Percentiles rank a stretch among this genome's conserved stretches.
Evolutionary conservation across 2,113 vertebrate species (phyloP).

Genomic region (Pao palembangensis): DNA sequence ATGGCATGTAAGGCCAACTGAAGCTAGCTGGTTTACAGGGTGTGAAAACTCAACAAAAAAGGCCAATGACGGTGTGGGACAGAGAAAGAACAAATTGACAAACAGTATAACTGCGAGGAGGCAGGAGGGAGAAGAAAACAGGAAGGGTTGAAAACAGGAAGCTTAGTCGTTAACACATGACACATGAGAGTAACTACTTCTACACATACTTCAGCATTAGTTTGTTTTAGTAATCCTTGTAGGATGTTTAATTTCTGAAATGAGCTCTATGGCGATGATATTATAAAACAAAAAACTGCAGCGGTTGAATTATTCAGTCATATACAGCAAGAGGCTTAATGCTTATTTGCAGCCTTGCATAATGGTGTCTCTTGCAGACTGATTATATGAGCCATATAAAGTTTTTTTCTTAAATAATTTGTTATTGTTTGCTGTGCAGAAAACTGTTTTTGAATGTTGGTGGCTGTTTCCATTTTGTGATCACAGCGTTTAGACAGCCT

Average conservation of each 20-base stretch:
- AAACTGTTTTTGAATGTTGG: conserved; percentile 8
- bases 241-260: no score
- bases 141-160: conserved; percentile 47
- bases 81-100: conserved; percentile 3
- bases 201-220: neutral
- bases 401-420: neutral
- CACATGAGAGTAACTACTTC: neutral
- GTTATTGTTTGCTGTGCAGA: neutral
- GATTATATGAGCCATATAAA: no score
- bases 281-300: no score
- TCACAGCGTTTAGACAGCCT: no score
- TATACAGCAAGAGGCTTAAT: no score
- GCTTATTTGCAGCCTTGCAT: no score
- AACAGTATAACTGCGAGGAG: neutral
- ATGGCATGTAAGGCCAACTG: conserved; percentile 8
- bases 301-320: no score
- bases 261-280: no score
- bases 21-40: conserved; percentile 5
- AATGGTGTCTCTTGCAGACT: no score
- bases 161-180: conserved; percentile 24
- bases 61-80: neutral
- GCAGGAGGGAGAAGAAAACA: neutral
- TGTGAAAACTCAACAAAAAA: neutral
- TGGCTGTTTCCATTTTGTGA: neutral
- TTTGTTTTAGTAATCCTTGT: neutral